phyloP scores from a whole-genome alignment of 2,113 vertebrate genomes.

The Pleuronectes platessa region DNA sequence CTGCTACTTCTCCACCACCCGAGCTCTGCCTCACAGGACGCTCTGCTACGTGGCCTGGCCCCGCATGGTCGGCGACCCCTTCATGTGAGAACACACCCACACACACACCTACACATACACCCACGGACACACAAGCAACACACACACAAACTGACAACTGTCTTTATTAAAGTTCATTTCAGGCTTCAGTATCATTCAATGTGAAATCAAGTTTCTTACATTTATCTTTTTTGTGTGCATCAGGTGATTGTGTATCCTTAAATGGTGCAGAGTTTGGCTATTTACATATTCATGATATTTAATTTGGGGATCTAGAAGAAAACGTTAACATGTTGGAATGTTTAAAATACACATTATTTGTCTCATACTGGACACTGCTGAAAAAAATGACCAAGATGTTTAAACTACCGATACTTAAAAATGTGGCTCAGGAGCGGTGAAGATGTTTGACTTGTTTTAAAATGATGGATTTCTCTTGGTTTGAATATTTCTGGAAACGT shows the following conservation, averaged over 20 bases:
- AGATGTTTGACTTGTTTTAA: no score
- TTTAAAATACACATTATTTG: not conserved
- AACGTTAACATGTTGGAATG: not conserved
- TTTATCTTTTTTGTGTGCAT: not conserved
- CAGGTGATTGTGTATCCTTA: not conserved
- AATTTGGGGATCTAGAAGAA: not conserved
- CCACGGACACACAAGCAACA: no score
- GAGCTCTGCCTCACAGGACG: constrained; percentile 87
- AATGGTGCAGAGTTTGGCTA: not conserved
- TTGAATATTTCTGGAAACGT: no score
- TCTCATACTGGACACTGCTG: no score
- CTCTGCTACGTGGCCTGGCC: constrained; percentile 96
- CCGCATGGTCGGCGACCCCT: constrained; percentile 85
- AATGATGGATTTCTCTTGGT: no score
- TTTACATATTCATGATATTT: not conserved
- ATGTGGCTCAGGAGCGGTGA: no score
- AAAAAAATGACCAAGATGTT: no score
- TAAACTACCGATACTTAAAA: no score
- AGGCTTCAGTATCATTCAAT: constrained; percentile 55
- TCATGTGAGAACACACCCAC: constrained; percentile 86
- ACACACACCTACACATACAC: no score
- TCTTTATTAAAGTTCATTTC: not conserved
- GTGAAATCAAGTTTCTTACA: constrained; percentile 31
- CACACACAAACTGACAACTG: not conserved
- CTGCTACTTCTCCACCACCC: constrained; percentile 93